Conservation (phyloP, 23 tunicate species). For the Corella eumyota region DNA sequence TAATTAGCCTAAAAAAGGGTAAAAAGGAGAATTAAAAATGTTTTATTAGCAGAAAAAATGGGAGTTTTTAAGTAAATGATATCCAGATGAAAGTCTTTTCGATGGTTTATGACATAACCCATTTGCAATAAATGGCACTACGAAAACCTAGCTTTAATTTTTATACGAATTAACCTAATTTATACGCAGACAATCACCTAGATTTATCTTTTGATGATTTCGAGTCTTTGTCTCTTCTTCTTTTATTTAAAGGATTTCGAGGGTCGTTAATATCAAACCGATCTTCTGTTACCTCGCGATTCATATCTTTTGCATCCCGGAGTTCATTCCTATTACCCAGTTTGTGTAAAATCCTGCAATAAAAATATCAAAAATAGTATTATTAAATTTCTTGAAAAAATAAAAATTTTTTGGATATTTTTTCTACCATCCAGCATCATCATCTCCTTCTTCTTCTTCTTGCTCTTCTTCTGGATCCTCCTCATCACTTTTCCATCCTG, state of each 20-base stretch:
- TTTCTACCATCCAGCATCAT: conserved; percentile 53
- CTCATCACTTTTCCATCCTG: conserved; percentile 25
- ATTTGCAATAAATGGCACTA: too few relatives aligned
- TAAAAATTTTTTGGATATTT: not conserved
- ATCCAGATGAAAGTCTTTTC: too few relatives aligned
- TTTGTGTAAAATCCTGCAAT: conserved; percentile 38
- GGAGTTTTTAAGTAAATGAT: too few relatives aligned
- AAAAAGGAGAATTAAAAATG: too few relatives aligned
- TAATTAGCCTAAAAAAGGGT: too few relatives aligned
- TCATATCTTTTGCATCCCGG: conserved; percentile 92
- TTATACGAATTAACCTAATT: too few relatives aligned
- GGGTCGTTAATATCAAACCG: conserved; percentile 78
- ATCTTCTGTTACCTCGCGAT: conserved; percentile 79
- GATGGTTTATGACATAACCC: too few relatives aligned
- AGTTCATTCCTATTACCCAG: conserved; percentile 26
- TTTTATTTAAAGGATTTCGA: conserved; percentile 72
- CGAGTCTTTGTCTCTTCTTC: conserved; percentile 80
- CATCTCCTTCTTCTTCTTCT: conserved; percentile 30
- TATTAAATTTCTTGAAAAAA: not conserved
- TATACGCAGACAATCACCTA: too few relatives aligned
- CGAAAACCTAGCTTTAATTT: too few relatives aligned
- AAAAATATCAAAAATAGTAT: not conserved
- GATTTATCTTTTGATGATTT: too few relatives aligned
- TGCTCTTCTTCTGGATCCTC: conserved; percentile 11
- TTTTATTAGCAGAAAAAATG: too few relatives aligned